A percentile compares a stretch with the other conserved stretches of the same genome.
Conservation (phyloP, 2,888 invertebrate species). For the Nomada fucata region DNA sequence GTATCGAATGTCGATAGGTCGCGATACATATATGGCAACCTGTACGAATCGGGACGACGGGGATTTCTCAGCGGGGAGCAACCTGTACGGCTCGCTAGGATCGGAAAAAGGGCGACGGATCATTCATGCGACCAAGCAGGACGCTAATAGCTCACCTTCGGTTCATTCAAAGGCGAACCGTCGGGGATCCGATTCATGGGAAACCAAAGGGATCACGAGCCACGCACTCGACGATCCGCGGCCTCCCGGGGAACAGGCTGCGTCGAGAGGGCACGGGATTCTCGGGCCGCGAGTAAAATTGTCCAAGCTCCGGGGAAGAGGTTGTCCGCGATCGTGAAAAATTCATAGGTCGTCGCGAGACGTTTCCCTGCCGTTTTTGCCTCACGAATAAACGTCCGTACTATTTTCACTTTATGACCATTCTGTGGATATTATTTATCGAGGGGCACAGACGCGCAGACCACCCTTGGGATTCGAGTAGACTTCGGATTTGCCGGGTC, state of each 20-base stretch:
- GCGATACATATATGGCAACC: conserved; percentile 70
- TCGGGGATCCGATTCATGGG: conserved; percentile 75
- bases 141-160: conserved; percentile 75
- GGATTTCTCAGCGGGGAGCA: conserved; percentile 75
- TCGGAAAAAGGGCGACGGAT: conserved; percentile 72
- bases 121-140: conserved; percentile 70
- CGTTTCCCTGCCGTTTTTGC: conserved; percentile 52
- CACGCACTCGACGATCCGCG: conserved; percentile 14
- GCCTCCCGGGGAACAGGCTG: conserved; percentile 10
- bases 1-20: conserved; percentile 81
- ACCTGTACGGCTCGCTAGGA: conserved; percentile 76
- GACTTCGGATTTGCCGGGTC: conserved; percentile 82
- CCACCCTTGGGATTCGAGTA: conserved; percentile 83
- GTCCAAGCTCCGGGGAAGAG: neutral
- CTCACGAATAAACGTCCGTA: conserved; percentile 62
- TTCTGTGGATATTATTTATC: conserved; percentile 78
- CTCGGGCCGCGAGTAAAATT: conserved; percentile 42
- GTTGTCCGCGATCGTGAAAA: conserved; percentile 55
- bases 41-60: conserved; percentile 71
- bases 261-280: neutral
- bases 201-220: conserved; percentile 62
- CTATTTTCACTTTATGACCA: conserved; percentile 77
- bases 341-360: conserved; percentile 54
- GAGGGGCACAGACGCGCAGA: conserved; percentile 73
- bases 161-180: conserved; percentile 78